Evolutionary conservation across 1,140 invertebrate genomes (phyloP).

Genomic region (Sitobion miscanthi): DNA sequence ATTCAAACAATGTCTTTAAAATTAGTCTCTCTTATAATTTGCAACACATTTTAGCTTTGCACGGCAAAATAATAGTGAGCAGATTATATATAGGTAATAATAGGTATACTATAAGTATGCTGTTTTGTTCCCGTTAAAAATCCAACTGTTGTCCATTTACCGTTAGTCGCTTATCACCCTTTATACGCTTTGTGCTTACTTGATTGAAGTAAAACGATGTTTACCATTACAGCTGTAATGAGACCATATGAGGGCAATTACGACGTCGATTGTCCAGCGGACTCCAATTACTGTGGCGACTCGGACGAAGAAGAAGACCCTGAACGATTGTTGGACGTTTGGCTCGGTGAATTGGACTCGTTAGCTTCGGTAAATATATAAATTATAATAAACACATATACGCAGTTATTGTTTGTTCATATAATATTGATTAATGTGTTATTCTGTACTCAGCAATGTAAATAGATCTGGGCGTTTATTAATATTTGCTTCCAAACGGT

Average conservation of each 20-base stretch:
- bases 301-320: conserved; percentile 65
- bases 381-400: background rate
- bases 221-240: conserved; percentile 46
- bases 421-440: background rate
- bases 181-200: background rate
- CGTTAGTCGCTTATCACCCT: background rate
- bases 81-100: too few species aligned
- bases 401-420: background rate
- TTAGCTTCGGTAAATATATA: conserved; percentile 69
- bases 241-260: conserved; percentile 56
- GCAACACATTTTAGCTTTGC: background rate
- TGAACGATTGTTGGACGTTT: conserved; percentile 71
- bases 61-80: background rate
- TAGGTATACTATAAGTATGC: too few species aligned
- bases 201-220: background rate
- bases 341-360: conserved; percentile 72
- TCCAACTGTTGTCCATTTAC: background rate
- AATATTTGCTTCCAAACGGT: background rate
- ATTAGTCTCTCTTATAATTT: too few species aligned
- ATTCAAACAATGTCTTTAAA: too few species aligned
- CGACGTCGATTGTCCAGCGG: conserved; percentile 49
- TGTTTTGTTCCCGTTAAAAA: background rate
- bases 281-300: conserved; percentile 58
- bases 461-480: background rate
- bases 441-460: background rate